A percentile compares a stretch with the other conserved stretches of the same genome.
Conservation (phyloP, 2,113 vertebrate genomes). For the Miniopterus natalensis region DNA sequence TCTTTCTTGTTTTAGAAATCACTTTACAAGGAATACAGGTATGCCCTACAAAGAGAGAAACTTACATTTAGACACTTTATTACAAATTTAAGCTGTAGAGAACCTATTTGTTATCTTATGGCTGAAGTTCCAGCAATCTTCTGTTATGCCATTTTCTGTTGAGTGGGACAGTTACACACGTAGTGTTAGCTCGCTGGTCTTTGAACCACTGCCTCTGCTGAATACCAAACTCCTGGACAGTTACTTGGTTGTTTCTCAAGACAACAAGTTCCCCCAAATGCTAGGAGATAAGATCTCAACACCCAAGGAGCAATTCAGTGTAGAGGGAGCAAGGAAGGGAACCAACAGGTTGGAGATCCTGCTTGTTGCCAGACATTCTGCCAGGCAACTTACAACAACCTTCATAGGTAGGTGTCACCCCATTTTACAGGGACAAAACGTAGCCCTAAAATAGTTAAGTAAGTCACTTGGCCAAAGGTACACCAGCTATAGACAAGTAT, state of each 20-base stretch:
- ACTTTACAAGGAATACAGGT: not conserved
- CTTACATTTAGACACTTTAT: not conserved
- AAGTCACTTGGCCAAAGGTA: not conserved
- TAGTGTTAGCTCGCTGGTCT: not conserved
- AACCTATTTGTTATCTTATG: not conserved
- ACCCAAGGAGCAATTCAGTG: too few relatives aligned
- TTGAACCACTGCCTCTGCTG: not conserved
- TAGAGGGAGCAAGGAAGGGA: not conserved
- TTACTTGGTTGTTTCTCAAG: too few relatives aligned
- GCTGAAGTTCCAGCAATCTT: not conserved
- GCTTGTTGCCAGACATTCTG: rapidly evolving
- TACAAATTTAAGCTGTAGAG: not conserved
- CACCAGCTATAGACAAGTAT: not conserved
- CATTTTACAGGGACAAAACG: not conserved
- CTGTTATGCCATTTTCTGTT: rapidly evolving
- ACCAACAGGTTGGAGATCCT: not conserved
- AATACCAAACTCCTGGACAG: not conserved
- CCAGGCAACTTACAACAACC: rapidly evolving
- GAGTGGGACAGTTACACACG: too few relatives aligned
- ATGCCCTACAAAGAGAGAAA: not conserved
- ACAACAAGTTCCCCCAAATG: not conserved
- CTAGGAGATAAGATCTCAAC: not conserved
- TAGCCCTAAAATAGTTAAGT: rapidly evolving
- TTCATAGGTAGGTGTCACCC: rapidly evolving
- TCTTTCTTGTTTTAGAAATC: not conserved